phyloP scores from a whole-genome alignment of 2,113 vertebrate species.

The Sardina pilchardus region DNA sequence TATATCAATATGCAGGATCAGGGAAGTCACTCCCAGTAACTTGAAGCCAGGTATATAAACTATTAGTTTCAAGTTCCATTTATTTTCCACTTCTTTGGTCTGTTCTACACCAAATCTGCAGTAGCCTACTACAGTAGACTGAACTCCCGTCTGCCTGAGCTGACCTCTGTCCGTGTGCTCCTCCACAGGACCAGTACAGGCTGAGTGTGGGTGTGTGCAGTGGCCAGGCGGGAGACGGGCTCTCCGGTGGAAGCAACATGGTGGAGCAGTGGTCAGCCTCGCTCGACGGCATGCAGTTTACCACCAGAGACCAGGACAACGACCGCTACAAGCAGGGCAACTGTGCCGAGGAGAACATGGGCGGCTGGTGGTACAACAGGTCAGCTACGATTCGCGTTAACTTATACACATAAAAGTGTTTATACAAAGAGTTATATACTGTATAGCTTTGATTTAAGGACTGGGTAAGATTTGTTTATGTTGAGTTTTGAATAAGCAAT shows the following conservation, averaged over 20 bases:
- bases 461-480: too few species aligned
- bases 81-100: too few species aligned
- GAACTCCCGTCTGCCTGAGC: background rate
- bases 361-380: constrained; percentile 94
- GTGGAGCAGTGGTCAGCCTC: constrained; percentile 83
- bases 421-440: too few species aligned
- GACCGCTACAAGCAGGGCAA: constrained; percentile 82
- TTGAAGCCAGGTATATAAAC: background rate
- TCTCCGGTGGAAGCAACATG: constrained; percentile 78
- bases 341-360: constrained; percentile 81
- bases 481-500: too few species aligned
- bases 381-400: constrained; percentile 48
- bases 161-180: background rate
- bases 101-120: too few species aligned
- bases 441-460: too few species aligned
- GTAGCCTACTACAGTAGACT: background rate
- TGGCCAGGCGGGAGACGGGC: constrained; percentile 81
- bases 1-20: background rate
- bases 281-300: constrained; percentile 85
- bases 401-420: too few species aligned
- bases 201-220: constrained; percentile 80
- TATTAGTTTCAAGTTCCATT: too few species aligned
- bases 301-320: constrained; percentile 83
- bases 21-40: background rate
- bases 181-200: constrained; percentile 80